A percentile compares a stretch with the other conserved stretches of the same genome.
phyloP scores from a whole-genome alignment of 1,140 invertebrate species.

The Calephelis virginiensis region DNA sequence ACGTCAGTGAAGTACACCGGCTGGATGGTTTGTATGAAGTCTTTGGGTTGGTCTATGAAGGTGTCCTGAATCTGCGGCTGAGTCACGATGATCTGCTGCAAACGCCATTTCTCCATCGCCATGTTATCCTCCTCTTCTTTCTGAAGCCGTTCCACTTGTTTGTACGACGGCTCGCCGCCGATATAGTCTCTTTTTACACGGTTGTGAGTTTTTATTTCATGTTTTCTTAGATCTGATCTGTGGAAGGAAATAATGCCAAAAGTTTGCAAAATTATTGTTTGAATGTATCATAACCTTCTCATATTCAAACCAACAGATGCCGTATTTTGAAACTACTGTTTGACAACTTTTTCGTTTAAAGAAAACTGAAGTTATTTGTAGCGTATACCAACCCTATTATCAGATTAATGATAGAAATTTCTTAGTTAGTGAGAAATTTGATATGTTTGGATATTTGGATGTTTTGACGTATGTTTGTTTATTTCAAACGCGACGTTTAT shows the following conservation, averaged over 20 bases:
- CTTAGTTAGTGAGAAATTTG: no score
- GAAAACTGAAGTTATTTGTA: no score
- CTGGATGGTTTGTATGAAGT: slow-evolving; percentile 42
- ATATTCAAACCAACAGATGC: no score
- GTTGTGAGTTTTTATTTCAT: slow-evolving; percentile 66
- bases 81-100: slow-evolving; percentile 31
- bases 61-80: slow-evolving; percentile 30
- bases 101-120: slow-evolving; percentile 48
- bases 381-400: no score
- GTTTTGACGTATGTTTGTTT: no score
- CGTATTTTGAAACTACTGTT: no score
- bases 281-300: no score
- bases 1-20: slow-evolving; percentile 57
- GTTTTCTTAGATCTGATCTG: slow-evolving; percentile 65
- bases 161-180: slow-evolving; percentile 67
- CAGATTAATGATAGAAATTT: no score
- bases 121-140: slow-evolving; percentile 44
- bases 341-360: no score
- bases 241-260: not conserved
- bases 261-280: no score
- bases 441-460: no score
- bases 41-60: slow-evolving; percentile 50
- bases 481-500: no score
- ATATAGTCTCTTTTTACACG: slow-evolving; percentile 65
- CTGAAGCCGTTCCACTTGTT: slow-evolving; percentile 61